Evolutionary conservation across 2,888 invertebrate genomes (phyloP).

Genomic region (Alviniconcha strummeri): DNA sequence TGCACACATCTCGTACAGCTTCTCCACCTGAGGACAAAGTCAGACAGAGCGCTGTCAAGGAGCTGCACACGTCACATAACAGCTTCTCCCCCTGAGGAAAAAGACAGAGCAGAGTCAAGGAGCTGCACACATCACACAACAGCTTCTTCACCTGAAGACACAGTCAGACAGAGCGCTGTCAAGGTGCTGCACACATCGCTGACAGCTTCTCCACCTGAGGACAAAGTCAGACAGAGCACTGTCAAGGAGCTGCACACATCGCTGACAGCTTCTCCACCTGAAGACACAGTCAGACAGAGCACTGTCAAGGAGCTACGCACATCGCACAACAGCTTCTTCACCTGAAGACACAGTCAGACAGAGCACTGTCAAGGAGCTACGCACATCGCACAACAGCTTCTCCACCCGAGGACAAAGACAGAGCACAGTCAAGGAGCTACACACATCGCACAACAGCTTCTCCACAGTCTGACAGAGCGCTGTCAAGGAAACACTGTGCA

Average conservation of each 20-base stretch:
- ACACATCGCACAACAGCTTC: conserved; percentile 50
- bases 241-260: not conserved
- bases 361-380: conserved; percentile 30
- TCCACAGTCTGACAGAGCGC: conserved; percentile 4
- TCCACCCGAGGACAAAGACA: conserved; percentile 28
- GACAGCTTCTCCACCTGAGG: conserved; percentile 43
- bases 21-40: conserved; percentile 27
- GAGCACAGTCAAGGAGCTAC: conserved; percentile 24
- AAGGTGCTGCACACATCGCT: conserved; percentile 47
- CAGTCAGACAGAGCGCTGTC: no score
- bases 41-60: not conserved
- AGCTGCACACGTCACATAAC: no score
- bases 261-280: no score
- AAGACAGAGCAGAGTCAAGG: no score
- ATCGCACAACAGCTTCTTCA: conserved; percentile 45
- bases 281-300: no score
- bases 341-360: conserved; percentile 18
- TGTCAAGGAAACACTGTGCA: not conserved
- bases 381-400: conserved; percentile 50
- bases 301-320: conserved; percentile 40
- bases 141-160: conserved; percentile 36
- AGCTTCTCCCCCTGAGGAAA: no score
- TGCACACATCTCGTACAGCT: conserved; percentile 43
- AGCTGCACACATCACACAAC: conserved; percentile 49
- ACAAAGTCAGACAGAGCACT: not conserved